A percentile compares a stretch with the other conserved stretches of the same genome.
Conservation (phyloP, 2,888 invertebrate genomes). For the Trichopria drosophilae region DNA sequence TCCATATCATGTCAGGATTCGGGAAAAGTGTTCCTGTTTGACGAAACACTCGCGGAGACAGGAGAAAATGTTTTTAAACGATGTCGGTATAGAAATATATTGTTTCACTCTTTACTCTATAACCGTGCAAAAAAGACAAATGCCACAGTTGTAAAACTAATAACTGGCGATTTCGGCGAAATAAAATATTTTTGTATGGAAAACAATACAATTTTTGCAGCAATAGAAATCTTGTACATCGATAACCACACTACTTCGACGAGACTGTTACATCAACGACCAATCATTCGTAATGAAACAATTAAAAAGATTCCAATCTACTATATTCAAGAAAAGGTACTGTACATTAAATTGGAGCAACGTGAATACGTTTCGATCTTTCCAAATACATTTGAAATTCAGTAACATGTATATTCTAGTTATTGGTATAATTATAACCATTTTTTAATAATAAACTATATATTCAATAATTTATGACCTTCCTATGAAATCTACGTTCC, state of each 20-base stretch:
- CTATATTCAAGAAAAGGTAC: neutral
- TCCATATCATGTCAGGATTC: constrained; percentile 2
- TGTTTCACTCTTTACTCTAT: neutral
- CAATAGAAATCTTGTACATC: neutral
- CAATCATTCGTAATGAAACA: neutral
- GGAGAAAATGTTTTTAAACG: constrained; percentile 3
- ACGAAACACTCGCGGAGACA: neutral
- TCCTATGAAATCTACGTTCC: too few relatives aligned
- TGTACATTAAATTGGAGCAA: neutral
- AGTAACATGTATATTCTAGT: too few relatives aligned
- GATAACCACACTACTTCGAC: too few relatives aligned
- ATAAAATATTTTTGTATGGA: neutral
- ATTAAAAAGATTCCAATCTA: neutral
- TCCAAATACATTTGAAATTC: constrained; percentile 3
- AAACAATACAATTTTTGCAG: neutral
- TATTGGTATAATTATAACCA: too few relatives aligned
- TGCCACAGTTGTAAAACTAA: neutral
- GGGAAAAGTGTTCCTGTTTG: neutral
- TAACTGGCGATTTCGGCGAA: neutral
- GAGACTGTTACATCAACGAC: too few relatives aligned
- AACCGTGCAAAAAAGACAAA: neutral
- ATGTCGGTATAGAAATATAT: neutral
- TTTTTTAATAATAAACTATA: too few relatives aligned
- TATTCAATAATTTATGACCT: too few relatives aligned
- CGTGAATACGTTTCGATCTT: neutral